Evolutionary conservation across 2,113 vertebrate genomes (phyloP).

Genomic region (Myotis davidii): DNA sequence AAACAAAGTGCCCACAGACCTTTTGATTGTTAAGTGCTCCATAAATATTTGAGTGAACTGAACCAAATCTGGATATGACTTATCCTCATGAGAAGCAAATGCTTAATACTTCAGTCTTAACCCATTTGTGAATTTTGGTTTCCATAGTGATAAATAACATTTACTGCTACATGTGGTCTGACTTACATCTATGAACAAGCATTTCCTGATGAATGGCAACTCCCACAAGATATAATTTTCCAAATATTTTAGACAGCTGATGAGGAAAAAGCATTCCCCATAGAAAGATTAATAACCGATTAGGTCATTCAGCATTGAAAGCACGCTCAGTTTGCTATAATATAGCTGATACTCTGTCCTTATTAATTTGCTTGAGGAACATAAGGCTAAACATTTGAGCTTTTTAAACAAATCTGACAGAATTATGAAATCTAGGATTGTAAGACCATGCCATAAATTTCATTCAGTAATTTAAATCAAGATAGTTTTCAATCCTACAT

Average conservation of each 20-base stretch:
- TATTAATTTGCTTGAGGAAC: constrained; percentile 34
- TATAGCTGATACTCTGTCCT: neutral
- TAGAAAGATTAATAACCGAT: constrained; percentile 64
- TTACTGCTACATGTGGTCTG: constrained; percentile 72
- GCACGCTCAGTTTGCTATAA: neutral
- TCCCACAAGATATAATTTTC: constrained; percentile 72
- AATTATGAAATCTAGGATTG: constrained; percentile 4
- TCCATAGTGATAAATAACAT: constrained; percentile 74
- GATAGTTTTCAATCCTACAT: neutral
- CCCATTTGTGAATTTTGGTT: constrained; percentile 70
- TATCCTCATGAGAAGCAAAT: constrained; percentile 45
- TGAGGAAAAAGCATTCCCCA: constrained; percentile 32
- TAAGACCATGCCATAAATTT: neutral
- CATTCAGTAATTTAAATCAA: constrained; percentile 36
- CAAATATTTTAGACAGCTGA: constrained; percentile 76
- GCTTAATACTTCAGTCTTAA: constrained; percentile 40
- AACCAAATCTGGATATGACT: constrained; percentile 43
- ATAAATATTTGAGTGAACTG: constrained; percentile 41
- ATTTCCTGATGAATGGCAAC: constrained; percentile 77
- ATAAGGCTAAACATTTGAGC: constrained; percentile 17
- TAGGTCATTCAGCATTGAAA: constrained; percentile 40
- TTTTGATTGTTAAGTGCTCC: neutral
- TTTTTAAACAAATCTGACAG: constrained; percentile 14
- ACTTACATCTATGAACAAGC: constrained; percentile 74
- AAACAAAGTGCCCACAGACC: neutral